These are phyloP conservation scores for Paraplagusia blochii DNA, from an alignment of 2,113 vertebrate genomes.

Conservation along the genomic window DNA sequence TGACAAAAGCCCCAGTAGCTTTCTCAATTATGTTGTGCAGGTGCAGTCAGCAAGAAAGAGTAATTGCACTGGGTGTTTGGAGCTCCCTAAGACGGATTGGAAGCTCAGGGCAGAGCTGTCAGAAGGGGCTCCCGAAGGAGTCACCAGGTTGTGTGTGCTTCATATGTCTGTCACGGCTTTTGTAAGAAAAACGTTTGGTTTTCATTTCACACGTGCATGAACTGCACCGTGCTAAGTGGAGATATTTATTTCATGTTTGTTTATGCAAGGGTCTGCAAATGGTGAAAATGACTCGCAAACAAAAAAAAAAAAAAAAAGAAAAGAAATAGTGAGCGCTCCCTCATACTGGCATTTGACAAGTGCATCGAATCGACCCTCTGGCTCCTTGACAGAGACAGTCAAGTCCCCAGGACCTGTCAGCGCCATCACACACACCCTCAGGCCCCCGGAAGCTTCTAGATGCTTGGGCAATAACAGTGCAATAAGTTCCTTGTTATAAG, in stretches of 20 bases:
- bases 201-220: slow-evolving; percentile 34
- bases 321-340: not conserved
- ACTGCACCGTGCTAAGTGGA: not conserved
- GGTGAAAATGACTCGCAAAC: not conserved
- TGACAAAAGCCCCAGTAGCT: slow-evolving; percentile 63
- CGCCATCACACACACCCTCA: slow-evolving; percentile 40
- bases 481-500: slow-evolving; percentile 62
- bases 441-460: slow-evolving; percentile 42
- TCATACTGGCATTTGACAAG: slow-evolving; percentile 35
- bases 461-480: slow-evolving; percentile 55
- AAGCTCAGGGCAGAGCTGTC: slow-evolving; percentile 71
- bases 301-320: too few relatives aligned
- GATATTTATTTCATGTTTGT: slow-evolving; percentile 4
- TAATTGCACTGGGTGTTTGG: slow-evolving; percentile 76
- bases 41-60: slow-evolving; percentile 77
- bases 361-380: slow-evolving; percentile 32
- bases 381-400: slow-evolving; percentile 48
- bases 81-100: slow-evolving; percentile 68
- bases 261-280: not conserved
- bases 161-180: slow-evolving; percentile 9
- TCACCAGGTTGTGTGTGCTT: slow-evolving; percentile 14
- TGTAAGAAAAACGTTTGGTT: slow-evolving; percentile 41
- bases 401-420: slow-evolving; percentile 59
- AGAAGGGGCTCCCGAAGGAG: slow-evolving; percentile 56
- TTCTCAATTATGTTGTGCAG: slow-evolving; percentile 74